Conservation (phyloP, 1,140 invertebrate species). For the Meteorus sp. region DNA sequence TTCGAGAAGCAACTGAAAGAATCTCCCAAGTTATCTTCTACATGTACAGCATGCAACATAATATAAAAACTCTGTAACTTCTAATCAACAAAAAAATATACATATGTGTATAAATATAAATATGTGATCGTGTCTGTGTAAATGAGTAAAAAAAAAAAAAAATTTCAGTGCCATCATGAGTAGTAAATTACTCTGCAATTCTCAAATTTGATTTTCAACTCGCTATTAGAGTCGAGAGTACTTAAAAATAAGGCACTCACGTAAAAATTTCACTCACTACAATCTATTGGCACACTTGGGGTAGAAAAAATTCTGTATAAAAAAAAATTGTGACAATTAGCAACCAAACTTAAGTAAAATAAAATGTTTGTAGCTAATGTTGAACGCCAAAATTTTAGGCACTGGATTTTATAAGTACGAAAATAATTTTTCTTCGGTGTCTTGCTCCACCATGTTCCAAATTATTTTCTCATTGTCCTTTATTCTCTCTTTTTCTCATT, state of each 20-base stretch:
- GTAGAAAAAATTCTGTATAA: conserved; percentile 5
- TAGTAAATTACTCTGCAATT: no score
- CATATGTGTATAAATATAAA: conserved; percentile 3
- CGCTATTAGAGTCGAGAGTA: no score
- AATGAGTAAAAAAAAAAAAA: conserved; percentile 17
- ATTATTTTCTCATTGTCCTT: no score
- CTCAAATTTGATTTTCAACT: no score
- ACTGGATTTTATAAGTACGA: conserved; percentile 15
- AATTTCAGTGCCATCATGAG: conserved; percentile 2
- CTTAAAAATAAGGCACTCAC: background rate
- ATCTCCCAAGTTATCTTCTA: conserved; percentile 18
- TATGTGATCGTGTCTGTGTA: background rate
- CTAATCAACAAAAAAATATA: conserved; percentile 27
- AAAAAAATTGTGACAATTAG: background rate
- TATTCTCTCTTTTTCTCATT: background rate
- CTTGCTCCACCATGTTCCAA: no score
- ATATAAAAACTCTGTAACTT: conserved; percentile 30
- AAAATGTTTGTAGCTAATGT: no score
- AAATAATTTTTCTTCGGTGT: conserved; percentile 10
- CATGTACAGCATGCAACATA: conserved; percentile 30
- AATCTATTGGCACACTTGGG: conserved; percentile 13
- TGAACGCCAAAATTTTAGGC: background rate
- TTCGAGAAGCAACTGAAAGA: conserved; percentile 5
- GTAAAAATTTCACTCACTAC: background rate
- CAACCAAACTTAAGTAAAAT: background rate